A percentile compares a stretch with the other conserved stretches of the same genome.
phyloP scores from a whole-genome alignment of 2,888 invertebrate genomes.

The Polietes domitor region DNA sequence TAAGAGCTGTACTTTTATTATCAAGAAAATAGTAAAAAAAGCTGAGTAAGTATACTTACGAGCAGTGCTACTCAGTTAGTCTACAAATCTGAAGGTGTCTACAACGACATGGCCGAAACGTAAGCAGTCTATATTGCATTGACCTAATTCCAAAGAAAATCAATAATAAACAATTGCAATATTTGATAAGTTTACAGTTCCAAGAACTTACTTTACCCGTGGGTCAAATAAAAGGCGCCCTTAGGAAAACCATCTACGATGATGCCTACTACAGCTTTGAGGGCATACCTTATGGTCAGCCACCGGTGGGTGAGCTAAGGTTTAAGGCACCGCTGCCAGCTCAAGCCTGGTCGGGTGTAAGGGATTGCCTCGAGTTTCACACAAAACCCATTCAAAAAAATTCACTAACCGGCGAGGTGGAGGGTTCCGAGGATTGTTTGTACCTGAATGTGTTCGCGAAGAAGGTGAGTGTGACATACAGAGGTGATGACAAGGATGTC shows the following conservation, averaged over 20 bases:
- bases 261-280: constrained; percentile 77
- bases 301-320: constrained; percentile 77
- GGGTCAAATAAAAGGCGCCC: constrained; percentile 77
- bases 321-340: constrained; percentile 81
- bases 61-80: background rate
- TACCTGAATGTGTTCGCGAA: constrained; percentile 81
- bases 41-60: too few species aligned
- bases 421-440: constrained; percentile 82
- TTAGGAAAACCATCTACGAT: constrained; percentile 76
- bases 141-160: background rate
- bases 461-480: constrained; percentile 73
- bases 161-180: background rate
- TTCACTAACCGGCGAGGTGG: constrained; percentile 70
- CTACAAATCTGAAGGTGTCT: background rate
- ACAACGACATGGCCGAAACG: background rate
- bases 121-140: background rate
- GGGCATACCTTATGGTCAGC: constrained; percentile 79
- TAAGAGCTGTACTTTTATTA: too few species aligned
- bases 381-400: constrained; percentile 76
- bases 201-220: constrained; percentile 69
- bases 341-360: constrained; percentile 80
- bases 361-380: constrained; percentile 78
- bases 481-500: too few species aligned
- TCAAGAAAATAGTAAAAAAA: too few species aligned
- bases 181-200: constrained; percentile 24